These are phyloP conservation scores for Tupiocoris notatus DNA, from an alignment of 2,888 invertebrate species.

Conservation along the genomic window DNA sequence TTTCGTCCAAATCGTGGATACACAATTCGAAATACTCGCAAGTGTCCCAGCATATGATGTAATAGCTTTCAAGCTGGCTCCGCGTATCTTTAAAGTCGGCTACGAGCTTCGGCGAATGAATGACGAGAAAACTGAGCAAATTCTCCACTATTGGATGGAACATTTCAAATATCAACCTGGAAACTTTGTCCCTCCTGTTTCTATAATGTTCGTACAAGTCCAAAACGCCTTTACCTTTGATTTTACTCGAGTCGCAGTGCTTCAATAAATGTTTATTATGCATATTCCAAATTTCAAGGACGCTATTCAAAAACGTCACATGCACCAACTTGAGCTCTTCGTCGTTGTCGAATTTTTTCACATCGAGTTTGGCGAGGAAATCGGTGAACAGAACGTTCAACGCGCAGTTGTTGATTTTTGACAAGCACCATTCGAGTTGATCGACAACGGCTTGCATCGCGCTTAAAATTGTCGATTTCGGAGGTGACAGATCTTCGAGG, in stretches of 20 bases:
- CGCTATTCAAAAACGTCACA: constrained; percentile 6
- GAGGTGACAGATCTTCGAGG: not conserved
- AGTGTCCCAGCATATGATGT: constrained; percentile 24
- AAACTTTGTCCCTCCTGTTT: constrained; percentile 20
- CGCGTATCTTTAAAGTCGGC: constrained; percentile 13
- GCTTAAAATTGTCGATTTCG: constrained; percentile 3
- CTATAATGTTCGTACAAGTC: constrained; percentile 17
- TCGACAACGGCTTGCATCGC: constrained; percentile 5
- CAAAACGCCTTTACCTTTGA: constrained; percentile 30
- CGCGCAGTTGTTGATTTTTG: constrained; percentile 21
- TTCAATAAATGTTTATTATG: constrained; percentile 18
- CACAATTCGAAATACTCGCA: constrained; percentile 25
- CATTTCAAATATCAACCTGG: constrained; percentile 22
- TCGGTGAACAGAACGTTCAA: constrained; percentile 21
- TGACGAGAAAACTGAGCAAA: not conserved
- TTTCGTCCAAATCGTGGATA: not conserved
- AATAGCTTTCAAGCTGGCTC: constrained; percentile 2
- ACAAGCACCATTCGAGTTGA: constrained; percentile 17
- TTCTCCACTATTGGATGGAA: constrained; percentile 28
- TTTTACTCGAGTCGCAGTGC: not conserved
- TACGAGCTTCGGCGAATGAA: not conserved
- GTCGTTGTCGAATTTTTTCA: constrained; percentile 27
- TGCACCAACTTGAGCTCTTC: not conserved
- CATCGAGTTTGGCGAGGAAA: constrained; percentile 16
- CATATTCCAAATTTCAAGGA: constrained; percentile 24